Percentiles rank a stretch among this genome's conserved stretches.
Evolutionary conservation across 2,113 vertebrate species (phyloP).

Genomic region (Xenopus laevis): DNA sequence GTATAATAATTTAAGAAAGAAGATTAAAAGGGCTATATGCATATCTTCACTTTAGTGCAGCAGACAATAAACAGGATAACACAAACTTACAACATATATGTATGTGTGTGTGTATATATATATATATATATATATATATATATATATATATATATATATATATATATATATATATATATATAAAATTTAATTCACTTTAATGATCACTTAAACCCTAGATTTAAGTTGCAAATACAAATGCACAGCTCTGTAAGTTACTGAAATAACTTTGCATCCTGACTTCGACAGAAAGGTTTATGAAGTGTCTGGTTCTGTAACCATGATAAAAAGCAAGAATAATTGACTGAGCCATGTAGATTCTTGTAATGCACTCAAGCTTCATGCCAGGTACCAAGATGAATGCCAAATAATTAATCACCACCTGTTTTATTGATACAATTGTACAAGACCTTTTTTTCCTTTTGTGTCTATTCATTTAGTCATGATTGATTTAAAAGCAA

Average conservation of each 20-base stretch:
- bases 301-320: constrained; percentile 2
- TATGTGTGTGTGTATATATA: not conserved
- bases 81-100: not conserved
- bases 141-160: not conserved
- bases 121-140: not conserved
- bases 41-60: too few species aligned
- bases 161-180: not conserved
- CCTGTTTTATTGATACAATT: constrained; percentile 6
- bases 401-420: constrained; percentile 17
- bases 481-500: constrained; percentile 7
- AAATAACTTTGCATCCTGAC: not conserved
- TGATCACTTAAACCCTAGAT: too few species aligned
- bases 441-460: not conserved
- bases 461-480: constrained; percentile 2
- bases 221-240: too few species aligned
- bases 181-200: too few species aligned
- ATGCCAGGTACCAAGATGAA: constrained; percentile 10
- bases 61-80: too few species aligned
- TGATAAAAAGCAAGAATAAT: constrained; percentile 9
- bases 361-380: constrained; percentile 2
- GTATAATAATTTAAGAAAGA: too few species aligned
- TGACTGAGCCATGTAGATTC: constrained; percentile 1
- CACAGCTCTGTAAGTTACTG: too few species aligned
- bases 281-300: not conserved
- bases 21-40: not conserved